A percentile compares a stretch with the other conserved stretches of the same genome.
These are phyloP conservation scores for Otolemur garnettii DNA, from an alignment of 2,113 vertebrate species.

Conservation along the genomic window DNA sequence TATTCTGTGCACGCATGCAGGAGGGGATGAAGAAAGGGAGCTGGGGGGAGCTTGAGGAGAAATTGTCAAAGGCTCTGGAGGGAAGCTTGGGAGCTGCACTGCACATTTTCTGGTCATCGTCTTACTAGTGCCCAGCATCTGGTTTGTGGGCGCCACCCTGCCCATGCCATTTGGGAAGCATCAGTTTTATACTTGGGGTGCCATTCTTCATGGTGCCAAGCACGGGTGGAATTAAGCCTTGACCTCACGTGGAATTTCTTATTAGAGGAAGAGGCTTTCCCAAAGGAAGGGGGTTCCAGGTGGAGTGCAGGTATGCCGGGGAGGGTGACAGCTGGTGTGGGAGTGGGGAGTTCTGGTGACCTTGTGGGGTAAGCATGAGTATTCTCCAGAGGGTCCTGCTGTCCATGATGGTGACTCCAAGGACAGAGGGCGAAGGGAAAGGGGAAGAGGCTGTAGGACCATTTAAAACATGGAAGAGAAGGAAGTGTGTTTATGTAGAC, in stretches of 20 bases:
- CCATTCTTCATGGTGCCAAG: rapidly evolving
- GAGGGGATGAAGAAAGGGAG: background rate
- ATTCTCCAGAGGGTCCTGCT: background rate
- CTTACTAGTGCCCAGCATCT: background rate
- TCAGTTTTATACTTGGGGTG: rapidly evolving
- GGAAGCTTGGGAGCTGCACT: background rate
- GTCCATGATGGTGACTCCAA: background rate
- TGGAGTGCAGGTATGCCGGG: background rate
- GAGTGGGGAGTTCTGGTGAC: background rate
- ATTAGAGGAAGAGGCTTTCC: background rate
- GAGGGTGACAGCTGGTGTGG: background rate
- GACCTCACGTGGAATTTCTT: background rate
- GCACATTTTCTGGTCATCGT: background rate
- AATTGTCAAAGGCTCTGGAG: background rate
- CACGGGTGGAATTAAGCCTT: too few species aligned
- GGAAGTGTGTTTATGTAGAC: background rate
- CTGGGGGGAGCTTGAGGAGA: background rate
- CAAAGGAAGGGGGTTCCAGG: background rate
- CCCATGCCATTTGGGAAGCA: background rate
- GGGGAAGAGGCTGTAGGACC: too few species aligned
- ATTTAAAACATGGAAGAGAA: background rate
- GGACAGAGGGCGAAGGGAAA: rapidly evolving
- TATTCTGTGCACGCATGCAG: background rate
- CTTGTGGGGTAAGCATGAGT: background rate
- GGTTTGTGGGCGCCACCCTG: background rate